Evolutionary conservation across 35 echinoderm and acorn worm species (phyloP), one percentile per base, ranked within the genome.

Genomic region (Apostichopus parvimensis): DNA sequence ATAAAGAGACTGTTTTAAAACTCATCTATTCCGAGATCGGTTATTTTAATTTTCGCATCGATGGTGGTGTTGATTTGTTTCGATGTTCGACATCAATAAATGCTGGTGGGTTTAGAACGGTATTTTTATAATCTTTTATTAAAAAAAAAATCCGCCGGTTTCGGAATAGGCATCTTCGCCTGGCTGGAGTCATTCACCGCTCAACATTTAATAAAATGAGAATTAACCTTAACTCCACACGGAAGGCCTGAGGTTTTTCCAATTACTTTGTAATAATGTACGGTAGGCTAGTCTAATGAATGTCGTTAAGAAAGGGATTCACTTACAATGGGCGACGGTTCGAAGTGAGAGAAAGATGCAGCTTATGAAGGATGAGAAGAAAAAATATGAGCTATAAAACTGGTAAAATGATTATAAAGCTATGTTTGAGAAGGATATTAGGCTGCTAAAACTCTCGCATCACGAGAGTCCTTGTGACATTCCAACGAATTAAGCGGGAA

Each of bases 231-330:
- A 84, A 84, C 81, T 84, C 81, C 81, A 84, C 81, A 58, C 54
- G 81, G 81, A 84, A 84, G 57, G 81, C 81, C 81, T 58, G 81
- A 59, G 81, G 81, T 84, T 84, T 58, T 84, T 84, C 58, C 81
- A 84, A 84, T 84, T 84, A 84, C 81, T 60, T 56, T 84, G 81
- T 84, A 84, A 84, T 84, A 84, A 84, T 84, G 81, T 21, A 84
- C 81, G 54, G 54, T 58, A 84, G 81, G 81, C 17, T 84, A 59
- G 54, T 55, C 81, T 84, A 84, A 84, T 84, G 11, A 84, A 84
- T 84, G 24, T 84, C 81, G 81, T 84, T 84, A 84, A 52, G 81
- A 56, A 56, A 84, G 20, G 23, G 57, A 55, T 83, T 84, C 54
- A 58, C 14, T 15, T 55, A 22, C 14, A 59, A 84, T 58, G 81